Base-by-base conservation (phyloP, 2,113 vertebrate species). In the Colius striatus region DNA sequence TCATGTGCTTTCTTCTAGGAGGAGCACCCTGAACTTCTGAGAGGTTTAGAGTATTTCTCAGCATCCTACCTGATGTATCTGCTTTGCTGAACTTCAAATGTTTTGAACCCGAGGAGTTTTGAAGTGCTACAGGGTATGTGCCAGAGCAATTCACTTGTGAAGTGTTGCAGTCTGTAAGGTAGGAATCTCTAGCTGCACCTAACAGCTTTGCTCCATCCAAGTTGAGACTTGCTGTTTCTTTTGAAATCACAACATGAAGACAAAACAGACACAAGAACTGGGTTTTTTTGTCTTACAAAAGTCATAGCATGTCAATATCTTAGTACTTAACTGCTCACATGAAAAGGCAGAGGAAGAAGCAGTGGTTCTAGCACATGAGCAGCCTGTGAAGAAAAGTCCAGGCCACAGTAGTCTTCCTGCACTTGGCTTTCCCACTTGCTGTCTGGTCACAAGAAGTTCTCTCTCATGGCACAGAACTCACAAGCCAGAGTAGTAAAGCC, bases 231-330 rank as follows among this genome's bases (percentile, higher is more conserved):
- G 19, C n/a, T 72, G 16, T 50, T 86, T 55, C 71, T 55, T 76
- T 45, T 26, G 53, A 62, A 82, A 62, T 47, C 41, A 55, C 20
- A 34, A 26, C 18, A 14, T 82, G 66, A 82, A 48, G 21, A 50
- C 13, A 57, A 67, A 82, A 66, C 5, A 50, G 22, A 19, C 36
- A 19, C n/a, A 50, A 50, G 6, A 34, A n/a, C 12, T 13, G 30
- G 1, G 2, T 20, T 43, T 21, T 11, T 81, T 43, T 34, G 17
- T 55, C 54, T 50, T 50, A 38, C 26, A 36, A 41, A 74, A 34
- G 20, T 0, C 0, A 38, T 54, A 51, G 12, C 16, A 11, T 9
- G 9, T 15, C 10, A 30, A 18, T 41, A 61, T 8, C 9, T 22
- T 26, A 25, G 29, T 4, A 3, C 6, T n/a, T 2, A 4, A 18